Evolutionary conservation across 2,797 vertebrate species (phyloP).

Genomic region (Falco novaeseelandiae): DNA sequence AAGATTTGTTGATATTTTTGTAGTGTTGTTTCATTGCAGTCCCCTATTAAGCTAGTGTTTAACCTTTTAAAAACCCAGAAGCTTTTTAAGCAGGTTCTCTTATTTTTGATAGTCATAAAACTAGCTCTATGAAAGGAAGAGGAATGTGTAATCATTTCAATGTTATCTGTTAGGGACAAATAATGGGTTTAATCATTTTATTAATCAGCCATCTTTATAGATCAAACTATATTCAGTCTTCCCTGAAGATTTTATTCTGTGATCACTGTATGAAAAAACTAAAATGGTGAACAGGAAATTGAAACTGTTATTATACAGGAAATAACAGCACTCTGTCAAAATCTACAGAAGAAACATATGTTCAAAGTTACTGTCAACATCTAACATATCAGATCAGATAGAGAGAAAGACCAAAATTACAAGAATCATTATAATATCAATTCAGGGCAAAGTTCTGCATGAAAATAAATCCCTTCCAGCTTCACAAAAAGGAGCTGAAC

Average conservation of each 20-base stretch:
- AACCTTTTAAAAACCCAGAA: background rate
- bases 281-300: conserved; percentile 96
- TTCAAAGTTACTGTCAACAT: conserved; percentile 81
- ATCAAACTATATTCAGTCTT: conserved; percentile 67
- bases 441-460: conserved; percentile 40
- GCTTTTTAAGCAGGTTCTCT: background rate
- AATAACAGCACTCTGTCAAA: conserved; percentile 99
- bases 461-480: conserved; percentile 15
- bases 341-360: conserved; percentile 94
- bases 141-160: conserved; percentile 35
- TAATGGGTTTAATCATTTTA: conserved; percentile 68
- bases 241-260: conserved; percentile 85
- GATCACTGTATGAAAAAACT: conserved; percentile 85
- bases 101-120: conserved; percentile 1
- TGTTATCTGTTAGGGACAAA: conserved; percentile 32
- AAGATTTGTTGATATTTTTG: background rate
- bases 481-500: background rate
- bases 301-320: conserved; percentile 98
- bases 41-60: background rate
- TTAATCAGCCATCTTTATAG: conserved; percentile 72
- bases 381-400: conserved; percentile 86
- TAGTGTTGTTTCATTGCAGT: background rate
- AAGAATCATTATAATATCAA: conserved; percentile 48
- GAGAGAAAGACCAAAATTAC: conserved; percentile 69
- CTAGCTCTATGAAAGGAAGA: conserved; percentile 28